Base-by-base conservation (phyloP, 2,888 invertebrate species). In the Synanthedon tipuliformis region DNA sequence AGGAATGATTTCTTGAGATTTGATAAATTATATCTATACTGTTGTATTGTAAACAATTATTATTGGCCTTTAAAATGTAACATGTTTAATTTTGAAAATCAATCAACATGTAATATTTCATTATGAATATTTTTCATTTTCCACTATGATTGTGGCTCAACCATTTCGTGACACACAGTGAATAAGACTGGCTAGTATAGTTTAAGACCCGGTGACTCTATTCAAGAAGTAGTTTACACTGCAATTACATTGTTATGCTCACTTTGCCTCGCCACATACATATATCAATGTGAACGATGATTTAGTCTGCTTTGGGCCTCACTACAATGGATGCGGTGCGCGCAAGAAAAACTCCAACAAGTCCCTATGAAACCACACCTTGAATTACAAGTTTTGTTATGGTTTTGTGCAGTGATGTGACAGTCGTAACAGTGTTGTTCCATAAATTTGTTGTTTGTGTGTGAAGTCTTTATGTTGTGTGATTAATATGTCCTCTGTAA, bases 181-280 rank as follows among this genome's bases (percentile, higher is more conserved):
- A 15, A 45, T n/a, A 45, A 49, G 18, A 49, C 49, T 62, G 61
- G 54, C 59, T 61, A 62, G 53, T 61, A 63, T 70, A 68, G 68
- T 64, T 67, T 69, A 66, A 56, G 59, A 59, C 66, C 61, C 66
- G 23, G 49, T 71, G 71, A 65, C 76, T 79, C 84, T 81, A 86
- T 86, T 86, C 85, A 86, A 75, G 78, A 79, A 82, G 83, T 82
- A 81, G 72, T 84, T 86, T 75, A 74, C 34, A 34, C 72, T 69
- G 81, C 86, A 87, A 87, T 87, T 86, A 87, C 68, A 82, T 84
- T 79, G 82, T 87, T 87, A 87, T 82, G 82, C 71, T 81, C 86
- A 78, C 84, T 78, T 78, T 78, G 78, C 65, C 78, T 73, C 74
- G 66, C 68, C 64, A 69, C 73, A 62, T 65, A 80, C 82, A 77